A percentile compares a stretch with the other conserved stretches of the same genome.
These are phyloP conservation scores for Cavia aperea DNA, from an alignment of 2,113 vertebrate genomes.

Conservation along the genomic window DNA sequence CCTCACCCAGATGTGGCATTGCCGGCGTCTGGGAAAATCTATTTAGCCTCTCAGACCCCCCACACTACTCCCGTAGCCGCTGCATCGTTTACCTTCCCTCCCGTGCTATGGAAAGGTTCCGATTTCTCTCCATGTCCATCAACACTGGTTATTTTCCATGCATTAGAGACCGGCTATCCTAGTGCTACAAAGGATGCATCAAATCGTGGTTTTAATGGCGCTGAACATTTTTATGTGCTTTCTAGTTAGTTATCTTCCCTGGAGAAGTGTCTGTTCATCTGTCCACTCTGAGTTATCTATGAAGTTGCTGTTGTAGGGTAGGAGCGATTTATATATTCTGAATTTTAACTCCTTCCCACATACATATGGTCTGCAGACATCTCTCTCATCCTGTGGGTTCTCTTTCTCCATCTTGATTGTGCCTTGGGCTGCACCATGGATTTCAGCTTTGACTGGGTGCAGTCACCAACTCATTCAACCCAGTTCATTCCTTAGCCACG, in stretches of 20 bases:
- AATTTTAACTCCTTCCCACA: background rate
- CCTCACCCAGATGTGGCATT: background rate
- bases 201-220: background rate
- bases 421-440: background rate
- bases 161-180: background rate
- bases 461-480: too few species aligned
- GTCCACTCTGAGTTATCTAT: background rate
- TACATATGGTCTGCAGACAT: background rate
- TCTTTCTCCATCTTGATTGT: background rate
- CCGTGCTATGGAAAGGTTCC: background rate
- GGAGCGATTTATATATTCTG: background rate
- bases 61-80: background rate
- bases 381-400: background rate
- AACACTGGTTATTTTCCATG: background rate
- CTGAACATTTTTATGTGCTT: background rate
- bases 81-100: background rate
- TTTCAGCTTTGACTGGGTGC: background rate
- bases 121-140: background rate
- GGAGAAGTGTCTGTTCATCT: background rate
- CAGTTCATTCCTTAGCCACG: background rate
- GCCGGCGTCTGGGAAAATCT: background rate
- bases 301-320: background rate
- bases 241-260: background rate
- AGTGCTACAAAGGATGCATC: background rate
- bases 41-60: background rate